Conservation (phyloP, 53 echinoderm and acorn worm species). For the Holothuria scabra region DNA sequence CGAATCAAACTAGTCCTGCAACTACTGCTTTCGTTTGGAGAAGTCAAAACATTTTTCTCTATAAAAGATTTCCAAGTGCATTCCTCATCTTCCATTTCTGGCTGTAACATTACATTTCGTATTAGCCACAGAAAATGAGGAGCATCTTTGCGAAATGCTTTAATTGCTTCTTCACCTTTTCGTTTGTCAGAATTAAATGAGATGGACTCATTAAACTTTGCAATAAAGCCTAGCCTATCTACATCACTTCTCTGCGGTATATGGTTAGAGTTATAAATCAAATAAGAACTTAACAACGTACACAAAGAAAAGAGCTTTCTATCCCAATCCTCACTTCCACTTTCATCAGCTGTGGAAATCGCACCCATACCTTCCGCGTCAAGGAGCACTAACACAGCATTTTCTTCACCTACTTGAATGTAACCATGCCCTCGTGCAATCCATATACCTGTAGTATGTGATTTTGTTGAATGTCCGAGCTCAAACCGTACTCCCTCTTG, state of each 20-base stretch:
- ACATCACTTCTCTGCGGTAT: neutral
- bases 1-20: too few species aligned
- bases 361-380: slow-evolving; percentile 16
- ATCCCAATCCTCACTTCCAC: neutral
- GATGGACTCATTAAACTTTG: neutral
- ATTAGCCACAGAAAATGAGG: slow-evolving; percentile 30
- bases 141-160: neutral
- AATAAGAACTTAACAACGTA: slow-evolving; percentile 15
- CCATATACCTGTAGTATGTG: slow-evolving; percentile 29
- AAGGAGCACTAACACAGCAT: neutral
- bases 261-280: neutral
- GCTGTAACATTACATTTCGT: neutral
- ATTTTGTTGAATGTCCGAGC: neutral
- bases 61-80: too few species aligned
- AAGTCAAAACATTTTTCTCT: too few species aligned
- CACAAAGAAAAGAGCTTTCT: slow-evolving; percentile 8
- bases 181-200: neutral
- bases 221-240: slow-evolving; percentile 22
- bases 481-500: neutral
- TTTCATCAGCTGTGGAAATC: neutral
- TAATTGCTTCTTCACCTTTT: neutral
- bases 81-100: too few species aligned
- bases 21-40: too few species aligned
- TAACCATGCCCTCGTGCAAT: neutral
- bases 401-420: neutral